A percentile compares a stretch with the other conserved stretches of the same genome.
Conservation (phyloP, 2,888 invertebrate genomes). For the Cyaniris semiargus region DNA sequence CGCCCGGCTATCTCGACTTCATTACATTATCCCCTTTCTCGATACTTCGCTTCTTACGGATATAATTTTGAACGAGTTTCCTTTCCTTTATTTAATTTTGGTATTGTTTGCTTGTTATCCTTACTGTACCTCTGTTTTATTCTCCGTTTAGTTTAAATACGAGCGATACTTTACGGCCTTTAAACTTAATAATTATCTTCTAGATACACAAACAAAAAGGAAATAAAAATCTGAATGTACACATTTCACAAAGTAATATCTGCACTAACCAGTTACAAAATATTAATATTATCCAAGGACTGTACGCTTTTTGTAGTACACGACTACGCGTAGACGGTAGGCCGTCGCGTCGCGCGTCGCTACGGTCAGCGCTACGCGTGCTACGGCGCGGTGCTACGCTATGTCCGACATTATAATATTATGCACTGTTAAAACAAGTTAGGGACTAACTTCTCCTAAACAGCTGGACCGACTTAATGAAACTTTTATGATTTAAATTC, state of each 20-base stretch:
- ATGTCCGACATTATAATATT: not conserved
- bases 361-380: not conserved
- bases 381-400: not conserved
- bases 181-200: not conserved
- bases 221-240: no score
- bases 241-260: no score
- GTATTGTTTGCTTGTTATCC: slow-evolving; percentile 35
- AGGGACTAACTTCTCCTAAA: no score
- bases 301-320: not conserved
- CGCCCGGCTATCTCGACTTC: slow-evolving; percentile 59
- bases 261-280: no score
- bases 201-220: not conserved
- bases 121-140: slow-evolving; percentile 12
- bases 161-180: not conserved
- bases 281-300: not conserved
- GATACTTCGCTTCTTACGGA: slow-evolving; percentile 53
- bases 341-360: not conserved
- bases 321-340: not conserved
- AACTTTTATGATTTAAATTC: no score
- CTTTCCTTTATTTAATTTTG: slow-evolving; percentile 40
- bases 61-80: slow-evolving; percentile 44
- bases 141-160: slow-evolving; percentile 2
- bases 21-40: slow-evolving; percentile 65
- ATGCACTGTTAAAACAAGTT: no score
- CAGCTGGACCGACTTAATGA: no score